Conservation (phyloP, 2,113 vertebrate species). For the Vulpes ferrilata region DNA sequence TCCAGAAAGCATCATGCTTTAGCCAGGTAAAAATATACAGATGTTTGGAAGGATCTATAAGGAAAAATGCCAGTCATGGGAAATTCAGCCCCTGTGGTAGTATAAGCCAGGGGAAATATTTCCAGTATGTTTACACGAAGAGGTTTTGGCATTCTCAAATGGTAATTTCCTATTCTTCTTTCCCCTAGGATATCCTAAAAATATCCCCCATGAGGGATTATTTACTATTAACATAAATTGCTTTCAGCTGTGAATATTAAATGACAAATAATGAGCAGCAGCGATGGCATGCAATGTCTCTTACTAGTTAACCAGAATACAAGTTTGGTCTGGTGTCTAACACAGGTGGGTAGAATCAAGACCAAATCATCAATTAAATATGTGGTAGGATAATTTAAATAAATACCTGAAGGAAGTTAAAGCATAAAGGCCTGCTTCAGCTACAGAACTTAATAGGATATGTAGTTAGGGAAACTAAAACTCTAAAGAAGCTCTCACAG, state of each 20-base stretch:
- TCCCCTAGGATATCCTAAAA: background rate
- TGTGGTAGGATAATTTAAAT: conserved; percentile 8
- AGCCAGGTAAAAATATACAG: conserved; percentile 5
- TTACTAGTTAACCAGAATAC: background rate
- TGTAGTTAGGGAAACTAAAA: background rate
- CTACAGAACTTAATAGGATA: background rate
- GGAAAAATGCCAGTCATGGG: background rate
- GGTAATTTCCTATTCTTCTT: background rate
- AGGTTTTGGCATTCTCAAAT: background rate
- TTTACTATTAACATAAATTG: conserved; percentile 35
- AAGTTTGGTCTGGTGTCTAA: background rate
- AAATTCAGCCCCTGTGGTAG: background rate
- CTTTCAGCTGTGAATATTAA: conserved; percentile 62
- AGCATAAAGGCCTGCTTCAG: background rate
- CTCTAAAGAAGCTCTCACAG: background rate
- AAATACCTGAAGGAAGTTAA: background rate
- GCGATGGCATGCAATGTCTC: background rate
- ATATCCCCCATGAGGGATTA: background rate
- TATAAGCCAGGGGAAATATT: background rate
- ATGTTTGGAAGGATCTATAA: background rate
- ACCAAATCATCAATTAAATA: conserved; percentile 39
- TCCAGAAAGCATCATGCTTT: background rate
- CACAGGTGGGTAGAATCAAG: conserved; percentile 11
- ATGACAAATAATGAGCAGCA: conserved; percentile 36
- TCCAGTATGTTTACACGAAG: background rate